Evolutionary conservation across 1,140 invertebrate species (phyloP), one percentile per base, ranked within the genome.

Genomic region (Cheumatopsyche charites): DNA sequence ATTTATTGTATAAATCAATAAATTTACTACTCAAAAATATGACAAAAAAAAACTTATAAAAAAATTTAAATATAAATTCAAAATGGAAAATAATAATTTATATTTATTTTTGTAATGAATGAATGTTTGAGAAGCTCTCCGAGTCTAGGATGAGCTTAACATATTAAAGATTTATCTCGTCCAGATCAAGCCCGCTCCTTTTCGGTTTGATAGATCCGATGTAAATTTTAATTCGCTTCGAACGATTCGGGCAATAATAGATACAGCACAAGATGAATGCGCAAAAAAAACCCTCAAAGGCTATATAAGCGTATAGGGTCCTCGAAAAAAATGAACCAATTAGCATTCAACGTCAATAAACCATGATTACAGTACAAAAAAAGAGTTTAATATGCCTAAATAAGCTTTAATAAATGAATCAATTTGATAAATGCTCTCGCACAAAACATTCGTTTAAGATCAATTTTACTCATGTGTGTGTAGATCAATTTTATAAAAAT

Each of bases 261-360:
- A 58, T 58, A 21, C 19, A 23, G 21, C 12, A 58, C 23, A 36
- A 36, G 23, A 58, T 25, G 19, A 26, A 23, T 25, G 21, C 25
- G 13, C 19, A 21, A 25, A 21, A 19, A 52, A 58, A 58, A 58
- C 12, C 17, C 12, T 25, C 17, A 58, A 13, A 26, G 55, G 21
- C 12, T 55, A 1, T 17, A 55, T 47, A 12, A 47, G 13, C 3
- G 29, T 36, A 36, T 36, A 36, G 9, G 15, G 11, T 47, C 3
- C 3, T 7, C 3, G 17, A 15, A 55, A 23, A 58, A 25, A 9
- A 58, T n/a, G 21, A 23, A 13, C 23, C 55, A 58, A 58, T 58
- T 58, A 58, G 21, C 23, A 55, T 55, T 55, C 55, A 58, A 55
- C 15, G 21, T 58, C 55, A 58, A 58, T 58, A 58, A 58, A 58